Percentiles rank a stretch among this genome's conserved stretches.
These are phyloP conservation scores for Bradypodion pumilum DNA, from an alignment of 2,797 vertebrate genomes.

Conservation along the genomic window DNA sequence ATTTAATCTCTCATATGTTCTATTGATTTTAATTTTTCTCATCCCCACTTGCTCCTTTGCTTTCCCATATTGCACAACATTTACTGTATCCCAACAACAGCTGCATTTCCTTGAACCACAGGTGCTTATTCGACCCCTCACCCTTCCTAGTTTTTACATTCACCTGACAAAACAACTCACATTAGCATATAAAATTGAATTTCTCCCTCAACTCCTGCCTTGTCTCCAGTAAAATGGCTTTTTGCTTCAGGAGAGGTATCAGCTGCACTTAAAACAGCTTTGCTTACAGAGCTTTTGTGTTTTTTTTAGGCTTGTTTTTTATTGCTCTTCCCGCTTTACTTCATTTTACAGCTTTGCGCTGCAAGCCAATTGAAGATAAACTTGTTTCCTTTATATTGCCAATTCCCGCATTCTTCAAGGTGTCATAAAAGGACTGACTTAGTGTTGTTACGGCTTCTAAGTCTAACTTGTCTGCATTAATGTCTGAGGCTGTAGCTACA, in stretches of 20 bases:
- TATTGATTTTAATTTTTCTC: conserved; percentile 44
- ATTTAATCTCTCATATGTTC: not conserved
- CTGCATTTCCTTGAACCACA: conserved; percentile 71
- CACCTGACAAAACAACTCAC: conserved; percentile 58
- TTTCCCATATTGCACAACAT: conserved; percentile 39
- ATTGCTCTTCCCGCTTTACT: conserved; percentile 21
- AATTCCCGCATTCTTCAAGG: conserved; percentile 14
- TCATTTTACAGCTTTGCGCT: conserved; percentile 26
- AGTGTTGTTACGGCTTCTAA: conserved; percentile 12
- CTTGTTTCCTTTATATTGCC: not conserved
- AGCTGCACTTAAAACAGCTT: conserved; percentile 62
- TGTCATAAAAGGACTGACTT: not conserved
- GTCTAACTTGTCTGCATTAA: not conserved
- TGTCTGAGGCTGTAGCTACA: too few species aligned
- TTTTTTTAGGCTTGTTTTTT: conserved; percentile 38
- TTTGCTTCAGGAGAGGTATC: conserved; percentile 45
- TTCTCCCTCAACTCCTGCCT: conserved; percentile 32
- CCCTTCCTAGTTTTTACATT: conserved; percentile 45
- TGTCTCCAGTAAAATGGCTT: conserved; percentile 49
- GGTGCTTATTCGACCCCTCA: conserved; percentile 61
- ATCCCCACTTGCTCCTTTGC: conserved; percentile 42
- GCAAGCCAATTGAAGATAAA: not conserved
- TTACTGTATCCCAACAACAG: conserved; percentile 53
- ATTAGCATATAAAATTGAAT: conserved; percentile 58
- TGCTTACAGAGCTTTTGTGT: not conserved